Percentiles rank a stretch among this genome's conserved stretches.
Conservation (phyloP, 2,113 vertebrate species). For the Melanerpes formicivorus region DNA sequence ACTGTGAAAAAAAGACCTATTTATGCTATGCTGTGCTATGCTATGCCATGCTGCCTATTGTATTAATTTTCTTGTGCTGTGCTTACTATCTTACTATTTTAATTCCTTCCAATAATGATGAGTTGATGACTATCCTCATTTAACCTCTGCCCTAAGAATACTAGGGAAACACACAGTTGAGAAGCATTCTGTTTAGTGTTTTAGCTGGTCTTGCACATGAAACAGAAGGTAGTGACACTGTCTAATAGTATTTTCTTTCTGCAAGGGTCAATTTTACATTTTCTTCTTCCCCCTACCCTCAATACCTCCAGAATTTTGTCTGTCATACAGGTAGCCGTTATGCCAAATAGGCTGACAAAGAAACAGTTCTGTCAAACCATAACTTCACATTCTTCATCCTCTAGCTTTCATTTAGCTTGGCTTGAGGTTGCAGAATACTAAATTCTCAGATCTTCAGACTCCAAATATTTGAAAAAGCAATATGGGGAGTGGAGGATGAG, state of each 20-base stretch:
- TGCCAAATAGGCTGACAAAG: background rate
- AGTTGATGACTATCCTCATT: background rate
- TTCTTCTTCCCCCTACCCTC: background rate
- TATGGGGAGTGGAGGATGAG: background rate
- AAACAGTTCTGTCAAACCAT: background rate
- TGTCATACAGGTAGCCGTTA: background rate
- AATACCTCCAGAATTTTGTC: background rate
- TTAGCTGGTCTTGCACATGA: background rate
- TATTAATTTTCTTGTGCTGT: background rate
- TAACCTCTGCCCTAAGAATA: background rate
- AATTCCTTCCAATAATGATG: background rate
- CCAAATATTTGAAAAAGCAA: background rate
- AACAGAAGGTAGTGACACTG: background rate
- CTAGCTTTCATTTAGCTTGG: background rate
- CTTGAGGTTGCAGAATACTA: background rate
- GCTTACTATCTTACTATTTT: background rate
- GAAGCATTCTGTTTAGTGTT: background rate
- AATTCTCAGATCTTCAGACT: background rate
- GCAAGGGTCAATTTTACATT: background rate
- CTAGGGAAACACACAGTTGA: background rate
- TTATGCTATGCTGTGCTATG: background rate
- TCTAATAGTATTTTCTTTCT: background rate
- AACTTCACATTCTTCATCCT: background rate
- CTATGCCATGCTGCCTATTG: background rate
- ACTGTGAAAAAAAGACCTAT: background rate